Percentiles rank a stretch among this genome's conserved stretches.
Evolutionary conservation across 2,888 invertebrate genomes (phyloP).

Genomic region (Rhaphigaster nebulosa): DNA sequence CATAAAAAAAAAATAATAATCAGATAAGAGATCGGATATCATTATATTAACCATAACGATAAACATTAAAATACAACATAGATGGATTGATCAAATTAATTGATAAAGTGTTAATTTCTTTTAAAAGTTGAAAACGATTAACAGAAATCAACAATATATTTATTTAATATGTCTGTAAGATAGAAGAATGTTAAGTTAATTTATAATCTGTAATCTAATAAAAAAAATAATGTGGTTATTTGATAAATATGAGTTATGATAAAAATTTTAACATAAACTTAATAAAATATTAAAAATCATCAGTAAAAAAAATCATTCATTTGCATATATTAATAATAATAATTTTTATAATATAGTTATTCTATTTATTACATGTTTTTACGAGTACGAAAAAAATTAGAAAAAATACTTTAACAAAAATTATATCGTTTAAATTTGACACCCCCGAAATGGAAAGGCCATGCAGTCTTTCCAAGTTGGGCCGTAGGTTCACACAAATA

Average conservation of each 20-base stretch:
- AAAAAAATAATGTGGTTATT: background rate
- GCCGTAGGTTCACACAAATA: conserved; percentile 60
- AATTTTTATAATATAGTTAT: background rate
- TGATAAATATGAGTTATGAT: background rate
- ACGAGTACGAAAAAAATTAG: background rate
- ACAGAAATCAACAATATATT: background rate
- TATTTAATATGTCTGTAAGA: background rate
- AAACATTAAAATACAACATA: background rate
- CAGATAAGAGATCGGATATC: background rate
- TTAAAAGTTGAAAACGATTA: background rate
- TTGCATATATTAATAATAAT: background rate
- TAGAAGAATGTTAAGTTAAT: background rate
- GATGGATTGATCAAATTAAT: background rate
- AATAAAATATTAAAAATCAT: background rate
- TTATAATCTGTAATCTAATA: no score
- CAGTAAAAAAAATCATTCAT: background rate
- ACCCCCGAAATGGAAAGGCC: conserved; percentile 54
- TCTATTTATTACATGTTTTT: background rate
- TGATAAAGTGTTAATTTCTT: background rate
- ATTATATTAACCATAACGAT: background rate
- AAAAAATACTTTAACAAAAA: background rate
- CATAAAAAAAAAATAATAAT: background rate
- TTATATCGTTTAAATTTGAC: conserved; percentile 44
- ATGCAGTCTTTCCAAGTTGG: conserved; percentile 57
- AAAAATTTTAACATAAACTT: background rate